These are phyloP conservation scores for Megaceryle alcyon DNA, from an alignment of 2,797 vertebrate species.

Conservation along the genomic window DNA sequence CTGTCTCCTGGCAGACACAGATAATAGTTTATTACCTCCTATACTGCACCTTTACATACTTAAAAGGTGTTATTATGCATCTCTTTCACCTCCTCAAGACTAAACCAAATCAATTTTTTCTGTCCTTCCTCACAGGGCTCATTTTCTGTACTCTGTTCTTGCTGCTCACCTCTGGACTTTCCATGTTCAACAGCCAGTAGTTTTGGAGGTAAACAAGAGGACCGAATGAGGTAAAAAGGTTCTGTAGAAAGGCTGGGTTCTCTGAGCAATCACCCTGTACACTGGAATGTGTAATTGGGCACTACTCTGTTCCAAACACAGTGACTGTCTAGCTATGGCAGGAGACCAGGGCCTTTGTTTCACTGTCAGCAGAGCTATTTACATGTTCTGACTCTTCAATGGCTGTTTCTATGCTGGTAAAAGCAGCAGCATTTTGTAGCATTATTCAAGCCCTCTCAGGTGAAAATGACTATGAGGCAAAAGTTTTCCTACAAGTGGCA, in stretches of 20 bases:
- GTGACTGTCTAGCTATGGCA: background rate
- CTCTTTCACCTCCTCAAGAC: background rate
- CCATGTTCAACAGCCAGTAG: background rate
- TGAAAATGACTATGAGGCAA: background rate
- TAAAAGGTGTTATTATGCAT: background rate
- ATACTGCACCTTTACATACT: background rate
- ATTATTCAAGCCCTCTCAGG: background rate
- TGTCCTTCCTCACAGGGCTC: background rate
- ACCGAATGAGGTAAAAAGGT: background rate
- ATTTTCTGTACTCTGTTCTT: background rate
- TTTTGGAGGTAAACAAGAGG: constrained; percentile 5
- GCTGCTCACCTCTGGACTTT: background rate
- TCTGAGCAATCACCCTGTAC: background rate
- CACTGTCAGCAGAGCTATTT: constrained; percentile 48
- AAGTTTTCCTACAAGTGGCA: background rate
- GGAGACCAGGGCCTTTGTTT: constrained; percentile 43
- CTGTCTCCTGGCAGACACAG: background rate
- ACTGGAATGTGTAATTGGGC: background rate
- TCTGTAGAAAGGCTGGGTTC: background rate
- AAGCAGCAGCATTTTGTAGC: constrained; percentile 7
- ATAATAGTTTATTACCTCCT: constrained; percentile 13
- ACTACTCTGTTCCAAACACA: background rate
- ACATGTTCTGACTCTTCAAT: constrained; percentile 19
- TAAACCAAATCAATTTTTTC: background rate
- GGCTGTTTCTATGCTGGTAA: background rate